These are phyloP conservation scores for Rhizomys pruinosus DNA, from an alignment of 2,113 vertebrate species.

Conservation along the genomic window DNA sequence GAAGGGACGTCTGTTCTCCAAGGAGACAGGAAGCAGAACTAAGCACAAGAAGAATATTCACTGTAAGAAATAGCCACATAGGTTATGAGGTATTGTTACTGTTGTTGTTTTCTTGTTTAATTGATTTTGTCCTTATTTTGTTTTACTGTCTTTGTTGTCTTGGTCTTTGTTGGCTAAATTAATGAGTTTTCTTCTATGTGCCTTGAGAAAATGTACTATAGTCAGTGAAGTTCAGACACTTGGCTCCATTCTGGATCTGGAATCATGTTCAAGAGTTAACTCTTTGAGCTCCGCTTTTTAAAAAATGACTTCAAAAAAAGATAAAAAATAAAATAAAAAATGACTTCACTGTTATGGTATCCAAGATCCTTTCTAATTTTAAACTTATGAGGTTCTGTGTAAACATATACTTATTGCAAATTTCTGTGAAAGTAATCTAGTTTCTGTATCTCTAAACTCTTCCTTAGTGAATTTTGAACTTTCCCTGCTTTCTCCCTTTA, in stretches of 20 bases:
- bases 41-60: not conserved
- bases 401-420: not conserved
- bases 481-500: not conserved
- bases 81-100: not conserved
- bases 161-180: not conserved
- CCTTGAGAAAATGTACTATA: not conserved
- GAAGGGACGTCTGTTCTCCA: not conserved
- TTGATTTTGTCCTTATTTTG: not conserved
- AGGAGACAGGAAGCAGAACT: not conserved
- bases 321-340: no score
- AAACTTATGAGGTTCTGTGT: slow-evolving; percentile 9
- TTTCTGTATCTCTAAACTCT: not conserved
- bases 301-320: not conserved
- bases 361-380: slow-evolving; percentile 11
- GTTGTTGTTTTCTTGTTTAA: not conserved
- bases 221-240: not conserved
- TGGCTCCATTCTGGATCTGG: not conserved
- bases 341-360: not conserved
- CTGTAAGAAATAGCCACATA: not conserved
- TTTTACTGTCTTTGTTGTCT: not conserved
- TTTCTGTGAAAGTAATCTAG: slow-evolving; percentile 23
- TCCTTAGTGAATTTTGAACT: not conserved
- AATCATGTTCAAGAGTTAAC: slow-evolving; percentile 26
- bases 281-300: not conserved
- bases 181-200: not conserved